Evolutionary conservation across 1,140 invertebrate genomes (phyloP).

Genomic region (Eupristina koningsbergeri): DNA sequence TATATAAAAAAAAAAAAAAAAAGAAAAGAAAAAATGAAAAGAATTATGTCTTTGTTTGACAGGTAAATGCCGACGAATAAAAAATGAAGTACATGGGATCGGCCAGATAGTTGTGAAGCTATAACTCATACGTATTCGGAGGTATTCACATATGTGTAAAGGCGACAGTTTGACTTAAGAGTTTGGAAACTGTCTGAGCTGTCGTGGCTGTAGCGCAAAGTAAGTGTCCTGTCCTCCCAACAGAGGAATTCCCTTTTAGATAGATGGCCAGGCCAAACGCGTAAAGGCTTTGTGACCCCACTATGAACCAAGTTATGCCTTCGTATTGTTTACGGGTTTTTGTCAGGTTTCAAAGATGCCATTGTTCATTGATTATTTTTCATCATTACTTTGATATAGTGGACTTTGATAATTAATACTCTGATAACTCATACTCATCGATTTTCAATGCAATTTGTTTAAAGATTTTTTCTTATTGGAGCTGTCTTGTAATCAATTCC

Average conservation of each 20-base stretch:
- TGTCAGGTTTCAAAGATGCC: not conserved
- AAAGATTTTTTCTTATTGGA: too few relatives aligned
- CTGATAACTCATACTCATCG: too few relatives aligned
- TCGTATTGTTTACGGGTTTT: not conserved
- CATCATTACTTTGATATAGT: too few relatives aligned
- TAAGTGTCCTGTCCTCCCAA: conserved; percentile 1
- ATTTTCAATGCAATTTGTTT: too few relatives aligned
- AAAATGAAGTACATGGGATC: not conserved
- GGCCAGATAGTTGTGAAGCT: not conserved
- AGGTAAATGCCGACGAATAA: not conserved
- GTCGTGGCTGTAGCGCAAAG: conserved; percentile 43
- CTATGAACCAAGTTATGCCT: not conserved
- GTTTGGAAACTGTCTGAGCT: not conserved
- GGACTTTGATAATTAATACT: too few relatives aligned
- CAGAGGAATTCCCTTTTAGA: conserved; percentile 28
- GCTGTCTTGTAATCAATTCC: too few relatives aligned
- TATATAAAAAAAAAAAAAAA: too few relatives aligned
- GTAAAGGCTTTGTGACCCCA: conserved; percentile 18
- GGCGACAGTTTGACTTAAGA: not conserved
- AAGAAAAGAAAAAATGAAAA: too few relatives aligned
- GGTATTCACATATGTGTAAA: not conserved
- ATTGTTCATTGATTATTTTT: not conserved
- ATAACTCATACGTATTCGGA: not conserved
- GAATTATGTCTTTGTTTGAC: not conserved
- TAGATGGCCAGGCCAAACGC: not conserved